Base-by-base conservation (phyloP, 2,797 vertebrate species). In the Chelon labrosus region DNA sequence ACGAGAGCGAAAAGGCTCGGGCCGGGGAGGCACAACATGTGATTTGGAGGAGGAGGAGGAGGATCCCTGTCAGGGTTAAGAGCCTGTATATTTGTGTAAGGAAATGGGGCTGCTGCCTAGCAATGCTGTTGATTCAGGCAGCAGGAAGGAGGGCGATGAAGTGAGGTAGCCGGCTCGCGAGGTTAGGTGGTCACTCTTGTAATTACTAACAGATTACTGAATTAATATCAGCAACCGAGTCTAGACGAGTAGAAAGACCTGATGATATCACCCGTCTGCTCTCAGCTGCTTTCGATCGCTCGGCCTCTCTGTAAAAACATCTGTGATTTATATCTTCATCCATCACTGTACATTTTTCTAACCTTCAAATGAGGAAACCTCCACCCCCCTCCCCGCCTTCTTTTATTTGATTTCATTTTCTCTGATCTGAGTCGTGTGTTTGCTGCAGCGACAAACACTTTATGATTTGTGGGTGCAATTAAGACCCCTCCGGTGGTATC, bases 41-140 rank as follows among this genome's bases (percentile, higher is more conserved):
- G 86, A 91, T 89, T 75, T 73, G 25, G 25, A 27, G 25, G 25
- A 27, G 25, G 25, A 27, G 80, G 79, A 90, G 91, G 85, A 86
- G 87, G 88, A 86, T 86, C 86, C 78, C 80, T 80, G 88, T 80
- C 85, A 78, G 82, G 74, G 86, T 89, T 81, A 85, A 88, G 90
- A 82, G 87, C 66, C 82, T 86, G 89, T 90, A 60, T 93, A 91
- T 95, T 94, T 94, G 91, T 92, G 87, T 88, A 88, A 93, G 92
- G 86, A 91, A 93, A 88, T 87, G 85, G 86, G 31, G 89, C 78
- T 84, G 89, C 90, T 93, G 91, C 90, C 89, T 91, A 91, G 91
- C 89, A 89, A 92, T 93, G 83, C 74, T 93, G 91, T 94, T 92
- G 92, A 91, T 93, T 90, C 92, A 92, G 90, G 90, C 91, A 87